phyloP scores from a whole-genome alignment of 1,140 invertebrate species.

The Muscidifurax raptorellus region DNA sequence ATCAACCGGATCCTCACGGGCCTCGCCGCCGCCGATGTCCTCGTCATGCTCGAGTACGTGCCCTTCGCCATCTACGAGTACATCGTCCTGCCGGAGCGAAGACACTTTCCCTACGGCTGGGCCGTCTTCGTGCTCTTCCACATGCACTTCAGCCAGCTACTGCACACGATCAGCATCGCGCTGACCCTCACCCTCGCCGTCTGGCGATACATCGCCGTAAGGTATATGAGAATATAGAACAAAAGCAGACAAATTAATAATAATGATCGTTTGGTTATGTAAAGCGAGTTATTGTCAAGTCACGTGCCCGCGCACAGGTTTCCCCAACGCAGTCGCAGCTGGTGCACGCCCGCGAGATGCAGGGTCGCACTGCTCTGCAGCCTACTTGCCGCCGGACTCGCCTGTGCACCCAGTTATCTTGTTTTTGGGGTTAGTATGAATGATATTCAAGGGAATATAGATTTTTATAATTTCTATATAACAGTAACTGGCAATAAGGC shows the following conservation, averaged over 20 bases:
- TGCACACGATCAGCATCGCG: constrained; percentile 92
- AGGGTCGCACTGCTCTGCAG: constrained; percentile 84
- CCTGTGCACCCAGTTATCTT: constrained; percentile 88
- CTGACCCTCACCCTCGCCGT: constrained; percentile 89
- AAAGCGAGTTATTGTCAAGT: not conserved
- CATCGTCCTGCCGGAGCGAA: constrained; percentile 77
- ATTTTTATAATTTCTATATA: no score
- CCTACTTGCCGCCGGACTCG: constrained; percentile 83
- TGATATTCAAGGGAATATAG: no score
- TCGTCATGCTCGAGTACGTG: constrained; percentile 92
- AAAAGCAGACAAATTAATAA: no score
- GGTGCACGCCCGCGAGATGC: constrained; percentile 83
- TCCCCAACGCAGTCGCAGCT: constrained; percentile 77
- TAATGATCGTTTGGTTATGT: no score
- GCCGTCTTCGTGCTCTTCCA: constrained; percentile 86
- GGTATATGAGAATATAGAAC: constrained; percentile 66
- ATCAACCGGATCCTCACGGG: constrained; percentile 90
- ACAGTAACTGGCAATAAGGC: no score
- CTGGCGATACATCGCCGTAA: constrained; percentile 83
- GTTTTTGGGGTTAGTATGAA: constrained; percentile 78
- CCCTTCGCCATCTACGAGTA: constrained; percentile 88
- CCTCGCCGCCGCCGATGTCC: constrained; percentile 88
- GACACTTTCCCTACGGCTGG: constrained; percentile 80
- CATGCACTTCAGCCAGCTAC: constrained; percentile 86
- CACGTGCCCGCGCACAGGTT: constrained; percentile 71